A percentile compares a stretch with the other conserved stretches of the same genome.
These are phyloP conservation scores for Halichoerus grypus DNA, from an alignment of 2,113 vertebrate genomes.

Conservation along the genomic window DNA sequence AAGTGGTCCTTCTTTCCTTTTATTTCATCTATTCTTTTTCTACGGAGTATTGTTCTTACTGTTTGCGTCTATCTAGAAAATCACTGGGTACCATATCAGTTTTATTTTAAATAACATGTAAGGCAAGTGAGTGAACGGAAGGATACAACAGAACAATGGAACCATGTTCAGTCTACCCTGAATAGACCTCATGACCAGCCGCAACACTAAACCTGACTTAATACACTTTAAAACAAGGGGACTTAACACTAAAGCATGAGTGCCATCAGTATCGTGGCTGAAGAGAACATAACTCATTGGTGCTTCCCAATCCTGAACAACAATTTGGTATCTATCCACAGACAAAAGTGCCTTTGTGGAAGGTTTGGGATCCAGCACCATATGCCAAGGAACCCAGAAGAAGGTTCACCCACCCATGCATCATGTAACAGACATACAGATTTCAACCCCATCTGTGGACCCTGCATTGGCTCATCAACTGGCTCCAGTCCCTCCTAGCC, in stretches of 20 bases:
- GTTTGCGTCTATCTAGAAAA: neutral
- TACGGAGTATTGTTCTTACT: neutral
- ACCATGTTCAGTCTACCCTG: neutral
- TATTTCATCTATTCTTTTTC: constrained; percentile 22
- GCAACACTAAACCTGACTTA: neutral
- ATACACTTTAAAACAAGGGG: neutral
- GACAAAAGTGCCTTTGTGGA: neutral
- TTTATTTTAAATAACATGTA: neutral
- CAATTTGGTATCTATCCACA: neutral
- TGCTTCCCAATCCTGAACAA: neutral
- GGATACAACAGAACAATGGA: neutral
- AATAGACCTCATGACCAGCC: neutral
- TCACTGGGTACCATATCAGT: neutral
- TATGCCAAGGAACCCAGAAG: neutral
- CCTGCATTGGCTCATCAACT: neutral
- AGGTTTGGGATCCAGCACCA: neutral
- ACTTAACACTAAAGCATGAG: neutral
- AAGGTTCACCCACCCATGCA: neutral
- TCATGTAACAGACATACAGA: neutral
- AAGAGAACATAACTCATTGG: neutral
- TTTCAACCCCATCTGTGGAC: neutral
- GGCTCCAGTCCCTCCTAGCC: neutral
- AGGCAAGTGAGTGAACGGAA: neutral
- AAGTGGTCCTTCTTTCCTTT: neutral
- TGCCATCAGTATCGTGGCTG: neutral